Percentiles rank a stretch among this genome's conserved stretches.
Evolutionary conservation across 2,888 invertebrate species (phyloP).

Genomic region (Rotaria sp.): DNA sequence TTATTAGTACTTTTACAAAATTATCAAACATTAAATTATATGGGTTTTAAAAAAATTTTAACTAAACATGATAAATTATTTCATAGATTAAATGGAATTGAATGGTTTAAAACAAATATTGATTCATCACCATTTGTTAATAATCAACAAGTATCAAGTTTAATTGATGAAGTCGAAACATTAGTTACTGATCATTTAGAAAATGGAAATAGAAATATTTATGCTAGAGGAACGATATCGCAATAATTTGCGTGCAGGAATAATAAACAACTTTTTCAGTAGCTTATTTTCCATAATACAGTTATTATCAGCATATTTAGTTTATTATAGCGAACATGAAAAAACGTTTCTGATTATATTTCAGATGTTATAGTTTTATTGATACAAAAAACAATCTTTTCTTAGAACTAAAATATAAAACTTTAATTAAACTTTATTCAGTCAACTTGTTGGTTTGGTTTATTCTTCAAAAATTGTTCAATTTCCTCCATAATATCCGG

Average conservation of each 20-base stretch:
- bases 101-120: conserved; percentile 35
- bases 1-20: conserved; percentile 91
- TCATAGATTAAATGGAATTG: conserved; percentile 27
- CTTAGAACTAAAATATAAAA: not conserved
- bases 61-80: conserved; percentile 87
- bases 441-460: not conserved
- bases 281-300: too few species aligned
- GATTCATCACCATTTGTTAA: conserved; percentile 54
- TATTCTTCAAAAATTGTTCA: not conserved
- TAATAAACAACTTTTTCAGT: too few species aligned
- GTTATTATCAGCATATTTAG: too few species aligned
- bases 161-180: conserved; percentile 84
- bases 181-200: conserved; percentile 60
- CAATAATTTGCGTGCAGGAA: too few species aligned
- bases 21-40: conserved; percentile 94
- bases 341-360: too few species aligned
- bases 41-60: conserved; percentile 94
- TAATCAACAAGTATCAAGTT: conserved; percentile 80
- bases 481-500: not conserved
- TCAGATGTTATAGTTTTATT: not conserved
- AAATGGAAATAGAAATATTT: conserved; percentile 69
- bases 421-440: not conserved
- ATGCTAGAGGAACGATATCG: too few species aligned
- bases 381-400: not conserved
- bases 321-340: too few species aligned